Conservation (phyloP, 2,113 vertebrate species). For the Xiphorhynchus elegans region DNA sequence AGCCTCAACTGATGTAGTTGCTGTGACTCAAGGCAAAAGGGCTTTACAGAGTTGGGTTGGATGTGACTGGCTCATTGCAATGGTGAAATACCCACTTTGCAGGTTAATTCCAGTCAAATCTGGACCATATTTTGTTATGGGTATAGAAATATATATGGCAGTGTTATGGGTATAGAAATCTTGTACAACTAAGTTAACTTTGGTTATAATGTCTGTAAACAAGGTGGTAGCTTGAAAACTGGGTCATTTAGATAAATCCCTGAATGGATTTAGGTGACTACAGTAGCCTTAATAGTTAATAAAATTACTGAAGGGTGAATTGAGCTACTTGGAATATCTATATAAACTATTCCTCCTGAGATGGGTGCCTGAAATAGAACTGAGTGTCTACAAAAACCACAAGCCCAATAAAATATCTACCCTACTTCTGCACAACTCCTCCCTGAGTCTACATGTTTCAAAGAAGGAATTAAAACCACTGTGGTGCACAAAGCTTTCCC, state of each 20-base stretch:
- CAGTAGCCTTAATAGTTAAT: slow-evolving; percentile 2
- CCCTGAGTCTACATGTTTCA: background rate
- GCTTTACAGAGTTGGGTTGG: background rate
- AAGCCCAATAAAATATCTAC: background rate
- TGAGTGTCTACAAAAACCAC: background rate
- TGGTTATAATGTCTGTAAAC: background rate
- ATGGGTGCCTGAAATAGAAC: slow-evolving; percentile 5
- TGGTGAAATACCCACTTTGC: background rate
- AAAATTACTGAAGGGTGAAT: slow-evolving; percentile 7
- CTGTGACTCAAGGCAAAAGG: background rate
- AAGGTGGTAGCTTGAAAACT: background rate
- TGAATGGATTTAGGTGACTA: background rate
- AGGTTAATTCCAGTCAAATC: background rate
- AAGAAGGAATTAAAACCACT: slow-evolving; percentile 2
- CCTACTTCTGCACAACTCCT: background rate
- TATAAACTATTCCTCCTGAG: background rate
- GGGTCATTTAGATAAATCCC: background rate
- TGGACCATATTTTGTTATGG: background rate
- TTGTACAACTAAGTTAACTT: background rate
- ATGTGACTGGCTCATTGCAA: background rate
- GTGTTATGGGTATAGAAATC: background rate
- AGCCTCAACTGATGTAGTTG: background rate
- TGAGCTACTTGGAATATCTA: background rate
- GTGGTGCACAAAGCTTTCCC: slow-evolving; percentile 30
- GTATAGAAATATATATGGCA: background rate